Evolutionary conservation across 2,113 vertebrate species (phyloP).

Genomic region (Myiopsitta monachus): DNA sequence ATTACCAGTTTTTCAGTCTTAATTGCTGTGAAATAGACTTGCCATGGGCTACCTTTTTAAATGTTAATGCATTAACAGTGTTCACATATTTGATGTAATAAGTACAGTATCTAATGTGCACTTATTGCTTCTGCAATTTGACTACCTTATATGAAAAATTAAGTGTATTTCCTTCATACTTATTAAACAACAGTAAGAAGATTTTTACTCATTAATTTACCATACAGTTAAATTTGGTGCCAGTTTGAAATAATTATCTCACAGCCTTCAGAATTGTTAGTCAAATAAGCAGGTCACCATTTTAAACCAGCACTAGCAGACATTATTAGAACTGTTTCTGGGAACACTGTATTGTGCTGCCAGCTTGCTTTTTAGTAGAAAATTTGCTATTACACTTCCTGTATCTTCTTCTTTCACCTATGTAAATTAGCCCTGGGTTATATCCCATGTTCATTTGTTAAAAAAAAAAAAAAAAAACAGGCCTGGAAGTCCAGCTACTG

Average conservation of each 20-base stretch:
- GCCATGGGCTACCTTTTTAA: slow-evolving; percentile 64
- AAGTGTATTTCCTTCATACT: slow-evolving; percentile 23
- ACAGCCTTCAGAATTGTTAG: not conserved
- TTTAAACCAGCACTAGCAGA: not conserved
- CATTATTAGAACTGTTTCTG: not conserved
- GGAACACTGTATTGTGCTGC: not conserved
- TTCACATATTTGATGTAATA: slow-evolving; percentile 57
- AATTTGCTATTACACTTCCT: not conserved
- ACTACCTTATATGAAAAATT: slow-evolving; percentile 14
- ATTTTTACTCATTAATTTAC: slow-evolving; percentile 25
- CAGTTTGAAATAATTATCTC: slow-evolving; percentile 2
- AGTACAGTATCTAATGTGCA: slow-evolving; percentile 38
- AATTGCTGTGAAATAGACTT: slow-evolving; percentile 77
- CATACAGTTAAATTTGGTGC: slow-evolving; percentile 5
- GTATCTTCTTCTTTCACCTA: not conserved
- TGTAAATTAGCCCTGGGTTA: not conserved
- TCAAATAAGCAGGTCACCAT: not conserved
- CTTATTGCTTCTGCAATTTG: slow-evolving; percentile 38
- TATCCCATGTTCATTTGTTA: accelerated
- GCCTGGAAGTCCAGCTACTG: not conserved
- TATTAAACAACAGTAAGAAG: not conserved
- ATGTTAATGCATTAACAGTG: slow-evolving; percentile 66
- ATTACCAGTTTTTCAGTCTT: slow-evolving; percentile 70
- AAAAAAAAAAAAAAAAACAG: not conserved
- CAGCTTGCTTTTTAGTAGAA: not conserved